Conservation (phyloP, 2,797 vertebrate genomes). For the Sparus aurata region DNA sequence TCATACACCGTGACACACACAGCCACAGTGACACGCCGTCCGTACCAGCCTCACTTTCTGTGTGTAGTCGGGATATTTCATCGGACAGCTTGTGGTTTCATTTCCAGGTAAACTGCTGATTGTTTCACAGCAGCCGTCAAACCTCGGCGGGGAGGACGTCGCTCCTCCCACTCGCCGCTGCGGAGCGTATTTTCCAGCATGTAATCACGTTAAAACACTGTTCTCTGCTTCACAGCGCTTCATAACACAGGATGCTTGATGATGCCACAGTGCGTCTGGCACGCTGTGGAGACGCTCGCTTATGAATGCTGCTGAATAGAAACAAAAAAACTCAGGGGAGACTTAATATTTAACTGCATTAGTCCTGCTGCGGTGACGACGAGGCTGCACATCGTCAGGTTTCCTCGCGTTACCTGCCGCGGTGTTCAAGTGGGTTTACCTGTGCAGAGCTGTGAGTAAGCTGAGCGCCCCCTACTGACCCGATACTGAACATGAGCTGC, state of each 20-base stretch:
- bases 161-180: too few species aligned
- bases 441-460: neutral
- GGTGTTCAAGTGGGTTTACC: neutral
- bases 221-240: neutral
- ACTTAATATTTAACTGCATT: neutral
- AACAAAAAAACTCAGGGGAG: neutral
- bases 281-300: neutral
- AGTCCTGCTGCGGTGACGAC: neutral
- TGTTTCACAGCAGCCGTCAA: neutral
- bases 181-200: neutral
- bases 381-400: too few species aligned
- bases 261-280: neutral
- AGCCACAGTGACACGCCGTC: neutral
- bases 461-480: neutral
- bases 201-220: too few species aligned
- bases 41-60: neutral
- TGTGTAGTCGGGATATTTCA: neutral
- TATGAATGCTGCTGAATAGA: neutral
- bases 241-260: neutral
- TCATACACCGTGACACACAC: neutral
- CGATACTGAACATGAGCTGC: neutral
- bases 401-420: too few species aligned
- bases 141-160: neutral
- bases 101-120: neutral
- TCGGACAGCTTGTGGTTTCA: neutral